Conservation (phyloP, 92 coral and sea anemone species). For the Parazoanthus atlanticus region DNA sequence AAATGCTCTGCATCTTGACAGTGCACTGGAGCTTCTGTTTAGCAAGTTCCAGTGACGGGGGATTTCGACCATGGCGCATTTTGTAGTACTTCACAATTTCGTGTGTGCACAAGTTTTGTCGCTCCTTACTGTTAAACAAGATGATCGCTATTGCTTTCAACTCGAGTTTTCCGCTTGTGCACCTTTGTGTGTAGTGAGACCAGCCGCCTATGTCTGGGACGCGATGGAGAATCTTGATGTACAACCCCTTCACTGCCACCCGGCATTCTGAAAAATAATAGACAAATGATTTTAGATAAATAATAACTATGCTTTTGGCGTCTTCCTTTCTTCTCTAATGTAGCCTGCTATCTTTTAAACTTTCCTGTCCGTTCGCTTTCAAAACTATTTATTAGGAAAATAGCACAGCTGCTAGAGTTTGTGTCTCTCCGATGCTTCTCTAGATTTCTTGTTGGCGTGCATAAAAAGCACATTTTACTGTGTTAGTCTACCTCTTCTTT, state of each 20-base stretch:
- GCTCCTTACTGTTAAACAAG: slow-evolving; percentile 9
- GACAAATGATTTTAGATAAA: neutral
- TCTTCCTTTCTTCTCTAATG: neutral
- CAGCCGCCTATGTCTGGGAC: slow-evolving; percentile 3
- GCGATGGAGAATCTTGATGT: slow-evolving; percentile 1
- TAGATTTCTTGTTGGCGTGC: too few relatives aligned
- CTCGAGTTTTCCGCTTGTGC: neutral
- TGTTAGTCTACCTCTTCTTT: too few relatives aligned
- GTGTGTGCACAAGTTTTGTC: neutral
- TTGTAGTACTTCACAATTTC: slow-evolving; percentile 15
- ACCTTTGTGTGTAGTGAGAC: neutral
- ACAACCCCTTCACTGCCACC: neutral
- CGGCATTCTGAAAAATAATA: slow-evolving; percentile 27
- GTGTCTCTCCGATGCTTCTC: too few relatives aligned
- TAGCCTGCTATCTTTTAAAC: neutral
- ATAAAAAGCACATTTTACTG: too few relatives aligned
- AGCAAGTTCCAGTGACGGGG: neutral
- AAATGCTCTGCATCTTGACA: neutral
- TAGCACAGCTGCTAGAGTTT: too few relatives aligned
- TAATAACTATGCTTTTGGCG: neutral
- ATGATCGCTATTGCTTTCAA: neutral
- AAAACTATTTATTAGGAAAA: too few relatives aligned
- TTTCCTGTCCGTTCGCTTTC: neutral
- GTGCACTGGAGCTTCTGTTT: neutral
- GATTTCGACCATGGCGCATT: slow-evolving; percentile 13